A percentile compares a stretch with the other conserved stretches of the same genome.
These are phyloP conservation scores for Drosophila borealis DNA, from an alignment of 2,888 invertebrate genomes.

Conservation along the genomic window DNA sequence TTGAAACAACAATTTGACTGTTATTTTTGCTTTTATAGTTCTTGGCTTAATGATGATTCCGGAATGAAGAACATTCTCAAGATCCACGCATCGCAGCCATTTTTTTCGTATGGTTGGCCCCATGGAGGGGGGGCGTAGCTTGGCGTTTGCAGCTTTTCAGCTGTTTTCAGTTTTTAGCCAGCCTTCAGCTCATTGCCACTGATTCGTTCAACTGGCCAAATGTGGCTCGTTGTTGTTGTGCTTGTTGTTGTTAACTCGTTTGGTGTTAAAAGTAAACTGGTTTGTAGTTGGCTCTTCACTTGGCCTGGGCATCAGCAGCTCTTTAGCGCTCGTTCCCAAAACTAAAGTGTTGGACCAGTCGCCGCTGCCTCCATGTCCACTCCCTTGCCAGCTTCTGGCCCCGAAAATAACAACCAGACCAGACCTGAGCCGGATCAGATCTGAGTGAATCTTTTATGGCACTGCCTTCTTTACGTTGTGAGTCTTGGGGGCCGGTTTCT, in stretches of 20 bases:
- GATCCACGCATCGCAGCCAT: constrained; percentile 40
- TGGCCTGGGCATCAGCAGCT: constrained; percentile 72
- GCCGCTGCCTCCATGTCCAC: not conserved
- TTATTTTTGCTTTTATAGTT: no score
- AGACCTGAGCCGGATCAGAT: constrained; percentile 13
- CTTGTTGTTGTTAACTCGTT: constrained; percentile 70
- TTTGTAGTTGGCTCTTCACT: constrained; percentile 59
- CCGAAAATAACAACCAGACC: not conserved
- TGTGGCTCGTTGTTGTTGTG: constrained; percentile 44
- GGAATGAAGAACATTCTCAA: not conserved
- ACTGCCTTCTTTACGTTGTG: constrained; percentile 70
- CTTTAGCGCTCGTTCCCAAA: constrained; percentile 78
- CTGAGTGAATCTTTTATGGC: constrained; percentile 71
- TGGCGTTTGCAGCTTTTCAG: constrained; percentile 33
- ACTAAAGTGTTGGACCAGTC: constrained; percentile 76
- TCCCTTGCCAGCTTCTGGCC: not conserved
- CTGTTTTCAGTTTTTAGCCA: constrained; percentile 39
- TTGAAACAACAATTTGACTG: no score
- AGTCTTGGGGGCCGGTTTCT: constrained; percentile 21
- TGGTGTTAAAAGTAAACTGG: constrained; percentile 62
- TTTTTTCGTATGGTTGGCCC: constrained; percentile 42
- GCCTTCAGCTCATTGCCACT: constrained; percentile 68
- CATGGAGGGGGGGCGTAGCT: constrained; percentile 46
- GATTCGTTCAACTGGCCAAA: constrained; percentile 73
- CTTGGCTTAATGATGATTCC: not conserved